Conservation (phyloP, 2,797 vertebrate genomes). For the Xenopus petersii region DNA sequence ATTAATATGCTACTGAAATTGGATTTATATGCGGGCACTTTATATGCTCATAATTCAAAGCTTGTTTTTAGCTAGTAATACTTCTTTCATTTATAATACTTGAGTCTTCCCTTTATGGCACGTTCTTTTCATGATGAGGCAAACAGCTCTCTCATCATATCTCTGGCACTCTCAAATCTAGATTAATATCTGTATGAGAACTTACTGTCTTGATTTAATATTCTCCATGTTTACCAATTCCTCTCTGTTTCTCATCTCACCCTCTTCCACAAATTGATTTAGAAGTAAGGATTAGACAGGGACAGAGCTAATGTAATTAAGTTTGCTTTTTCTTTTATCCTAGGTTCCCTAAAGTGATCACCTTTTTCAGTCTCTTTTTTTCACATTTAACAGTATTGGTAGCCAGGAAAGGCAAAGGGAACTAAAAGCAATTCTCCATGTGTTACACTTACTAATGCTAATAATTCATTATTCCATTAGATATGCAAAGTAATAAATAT, state of each 20-base stretch:
- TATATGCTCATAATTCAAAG: neutral
- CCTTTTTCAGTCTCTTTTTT: neutral
- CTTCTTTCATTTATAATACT: neutral
- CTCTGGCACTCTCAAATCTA: neutral
- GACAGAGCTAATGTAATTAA: neutral
- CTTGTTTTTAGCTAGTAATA: neutral
- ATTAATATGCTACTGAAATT: too few relatives aligned
- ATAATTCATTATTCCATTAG: too few relatives aligned
- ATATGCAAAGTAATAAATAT: neutral
- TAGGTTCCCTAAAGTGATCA: neutral
- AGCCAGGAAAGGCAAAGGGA: neutral
- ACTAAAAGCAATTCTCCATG: neutral
- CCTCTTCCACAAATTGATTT: neutral
- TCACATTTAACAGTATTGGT: neutral
- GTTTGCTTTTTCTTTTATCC: neutral
- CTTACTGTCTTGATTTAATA: neutral
- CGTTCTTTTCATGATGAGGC: neutral
- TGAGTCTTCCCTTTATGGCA: neutral
- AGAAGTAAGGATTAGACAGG: neutral
- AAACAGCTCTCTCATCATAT: neutral
- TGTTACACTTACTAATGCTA: neutral
- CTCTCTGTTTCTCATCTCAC: neutral
- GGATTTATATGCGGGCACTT: neutral
- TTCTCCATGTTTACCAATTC: constrained; percentile 1
- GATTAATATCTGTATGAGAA: neutral